Evolutionary conservation across 2,797 vertebrate species (phyloP).

Genomic region (Rhabdomys pumilio): DNA sequence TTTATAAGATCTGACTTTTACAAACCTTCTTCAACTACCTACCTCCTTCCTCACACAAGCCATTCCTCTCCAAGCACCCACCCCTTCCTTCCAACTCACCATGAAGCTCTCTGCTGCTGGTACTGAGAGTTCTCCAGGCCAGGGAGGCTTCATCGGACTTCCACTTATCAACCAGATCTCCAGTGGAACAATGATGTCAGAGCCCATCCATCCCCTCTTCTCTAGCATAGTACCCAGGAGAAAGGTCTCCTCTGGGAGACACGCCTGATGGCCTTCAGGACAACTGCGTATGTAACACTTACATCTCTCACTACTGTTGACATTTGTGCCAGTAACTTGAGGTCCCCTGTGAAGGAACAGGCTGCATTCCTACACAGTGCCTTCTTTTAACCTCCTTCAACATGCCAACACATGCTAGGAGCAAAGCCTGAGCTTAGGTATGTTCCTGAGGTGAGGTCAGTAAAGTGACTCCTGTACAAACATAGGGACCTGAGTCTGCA

Average conservation of each 20-base stretch:
- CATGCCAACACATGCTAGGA: not conserved
- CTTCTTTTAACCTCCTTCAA: not conserved
- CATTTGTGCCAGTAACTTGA: not conserved
- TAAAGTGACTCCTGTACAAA: not conserved
- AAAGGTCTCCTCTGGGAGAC: not conserved
- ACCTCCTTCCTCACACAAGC: not conserved
- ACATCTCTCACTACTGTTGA: no score
- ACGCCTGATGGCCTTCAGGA: no score
- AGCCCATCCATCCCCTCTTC: not conserved
- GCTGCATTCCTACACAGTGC: not conserved
- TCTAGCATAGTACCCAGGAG: not conserved
- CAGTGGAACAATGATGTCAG: rapidly evolving
- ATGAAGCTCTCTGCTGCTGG: not conserved
- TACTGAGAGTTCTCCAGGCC: not conserved
- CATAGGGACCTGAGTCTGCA: not conserved
- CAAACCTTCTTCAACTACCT: not conserved
- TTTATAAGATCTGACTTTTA: constrained; percentile 7
- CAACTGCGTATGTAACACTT: not conserved
- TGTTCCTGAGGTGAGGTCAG: not conserved
- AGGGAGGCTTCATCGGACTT: not conserved
- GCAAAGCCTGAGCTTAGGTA: not conserved
- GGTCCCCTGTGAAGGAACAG: not conserved
- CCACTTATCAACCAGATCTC: not conserved
- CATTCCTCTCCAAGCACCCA: not conserved
- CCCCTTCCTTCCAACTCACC: not conserved